Conservation (phyloP, 2,888 invertebrate genomes). For the Andrena trimmerana region DNA sequence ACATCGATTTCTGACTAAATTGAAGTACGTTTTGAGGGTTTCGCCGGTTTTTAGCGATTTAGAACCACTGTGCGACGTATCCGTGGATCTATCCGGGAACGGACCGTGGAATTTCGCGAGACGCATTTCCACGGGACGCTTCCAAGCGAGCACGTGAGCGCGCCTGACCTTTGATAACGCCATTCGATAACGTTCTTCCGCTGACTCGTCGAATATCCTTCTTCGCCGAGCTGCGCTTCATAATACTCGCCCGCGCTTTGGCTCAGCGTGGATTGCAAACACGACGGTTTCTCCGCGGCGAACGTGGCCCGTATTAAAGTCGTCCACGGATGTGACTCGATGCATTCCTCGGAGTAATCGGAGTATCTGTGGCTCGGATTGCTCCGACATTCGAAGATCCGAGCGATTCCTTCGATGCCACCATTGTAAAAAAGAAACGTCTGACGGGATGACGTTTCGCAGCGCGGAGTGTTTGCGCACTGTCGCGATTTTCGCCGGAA, state of each 20-base stretch:
- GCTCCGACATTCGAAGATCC: too few species aligned
- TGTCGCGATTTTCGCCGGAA: conserved; percentile 11
- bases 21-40: too few species aligned
- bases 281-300: neutral
- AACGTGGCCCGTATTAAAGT: neutral
- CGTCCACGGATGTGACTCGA: neutral
- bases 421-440: too few species aligned
- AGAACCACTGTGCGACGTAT: conserved; percentile 25
- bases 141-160: conserved; percentile 33
- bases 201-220: conserved; percentile 38
- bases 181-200: conserved; percentile 31
- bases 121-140: conserved; percentile 44
- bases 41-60: too few species aligned
- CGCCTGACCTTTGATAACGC: conserved; percentile 4
- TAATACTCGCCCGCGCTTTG: neutral
- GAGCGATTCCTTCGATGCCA: too few species aligned
- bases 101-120: conserved; percentile 56
- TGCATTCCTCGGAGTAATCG: too few species aligned
- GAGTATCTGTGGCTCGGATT: too few species aligned
- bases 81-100: conserved; percentile 48
- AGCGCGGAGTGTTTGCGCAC: neutral
- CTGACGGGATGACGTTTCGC: neutral
- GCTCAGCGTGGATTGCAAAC: neutral
- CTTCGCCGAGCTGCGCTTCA: neutral
- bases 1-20: too few species aligned